These are phyloP conservation scores for Trichopoda pennipes DNA, from an alignment of 2,888 invertebrate species.

Conservation along the genomic window DNA sequence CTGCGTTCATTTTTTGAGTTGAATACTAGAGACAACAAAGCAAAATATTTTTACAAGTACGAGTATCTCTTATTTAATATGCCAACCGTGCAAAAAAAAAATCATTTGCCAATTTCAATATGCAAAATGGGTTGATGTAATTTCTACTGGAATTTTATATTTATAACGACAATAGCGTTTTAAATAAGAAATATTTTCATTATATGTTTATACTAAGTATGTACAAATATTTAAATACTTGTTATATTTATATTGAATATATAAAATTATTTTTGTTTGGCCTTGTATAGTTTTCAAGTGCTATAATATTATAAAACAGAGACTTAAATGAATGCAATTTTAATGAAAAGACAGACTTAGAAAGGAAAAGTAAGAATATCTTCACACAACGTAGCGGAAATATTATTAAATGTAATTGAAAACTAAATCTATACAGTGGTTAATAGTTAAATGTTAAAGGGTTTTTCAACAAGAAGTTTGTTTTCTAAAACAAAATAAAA, in stretches of 20 bases:
- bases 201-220: background rate
- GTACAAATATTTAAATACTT: slow-evolving; percentile 40
- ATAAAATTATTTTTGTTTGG: slow-evolving; percentile 29
- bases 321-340: slow-evolving; percentile 16
- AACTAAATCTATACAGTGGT: no score
- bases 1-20: slow-evolving; percentile 17
- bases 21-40: background rate
- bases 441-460: no score
- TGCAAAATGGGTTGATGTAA: slow-evolving; percentile 42
- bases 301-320: slow-evolving; percentile 7
- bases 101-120: slow-evolving; percentile 36
- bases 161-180: slow-evolving; percentile 43
- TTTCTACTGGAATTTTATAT: slow-evolving; percentile 36
- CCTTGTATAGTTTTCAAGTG: slow-evolving; percentile 36
- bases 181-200: slow-evolving; percentile 17
- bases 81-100: slow-evolving; percentile 20
- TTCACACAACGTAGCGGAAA: no score
- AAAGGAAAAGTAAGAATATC: no score
- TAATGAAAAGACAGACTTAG: no score
- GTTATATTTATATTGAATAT: slow-evolving; percentile 15
- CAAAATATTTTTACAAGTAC: background rate
- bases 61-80: slow-evolving; percentile 28
- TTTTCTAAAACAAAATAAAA: no score
- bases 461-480: no score
- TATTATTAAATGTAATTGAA: no score